These are phyloP conservation scores for Dendrocincla tyrannina DNA, from an alignment of 2,797 vertebrate genomes.

Conservation along the genomic window DNA sequence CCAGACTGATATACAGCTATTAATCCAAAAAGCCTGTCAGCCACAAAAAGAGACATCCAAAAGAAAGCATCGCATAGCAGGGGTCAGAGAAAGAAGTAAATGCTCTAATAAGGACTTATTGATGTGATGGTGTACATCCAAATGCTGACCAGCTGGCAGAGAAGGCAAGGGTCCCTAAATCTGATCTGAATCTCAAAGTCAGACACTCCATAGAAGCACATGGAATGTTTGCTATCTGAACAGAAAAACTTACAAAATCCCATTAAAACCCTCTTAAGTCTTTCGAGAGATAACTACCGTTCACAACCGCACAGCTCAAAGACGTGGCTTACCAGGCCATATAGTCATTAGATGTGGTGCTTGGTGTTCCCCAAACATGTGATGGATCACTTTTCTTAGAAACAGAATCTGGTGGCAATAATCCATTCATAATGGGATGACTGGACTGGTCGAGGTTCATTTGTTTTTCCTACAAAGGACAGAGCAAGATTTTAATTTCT, in stretches of 20 bases:
- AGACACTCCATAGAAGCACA: not conserved
- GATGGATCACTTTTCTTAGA: conserved; percentile 69
- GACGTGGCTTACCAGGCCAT: conserved; percentile 75
- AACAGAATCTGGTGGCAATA: conserved; percentile 71
- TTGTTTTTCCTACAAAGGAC: conserved; percentile 74
- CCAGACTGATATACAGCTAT: not conserved
- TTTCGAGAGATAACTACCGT: not conserved
- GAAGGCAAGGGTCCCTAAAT: not conserved
- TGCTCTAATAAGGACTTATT: not conserved
- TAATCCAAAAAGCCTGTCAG: not conserved
- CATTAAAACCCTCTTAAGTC: not conserved
- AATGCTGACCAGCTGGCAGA: not conserved
- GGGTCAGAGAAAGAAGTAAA: not conserved
- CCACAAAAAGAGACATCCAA: not conserved
- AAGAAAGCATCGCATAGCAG: not conserved
- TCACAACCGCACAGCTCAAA: not conserved
- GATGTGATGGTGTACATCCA: not conserved
- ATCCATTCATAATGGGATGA: conserved; percentile 63
- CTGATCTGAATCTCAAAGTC: not conserved
- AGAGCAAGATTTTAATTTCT: not conserved
- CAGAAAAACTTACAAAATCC: not conserved
- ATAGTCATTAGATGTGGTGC: conserved; percentile 67
- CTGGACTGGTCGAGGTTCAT: conserved; percentile 69
- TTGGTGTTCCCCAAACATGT: conserved; percentile 81
- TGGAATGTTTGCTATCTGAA: not conserved